Conservation (phyloP, 2,113 vertebrate species). For the Dromiciops gliroides region DNA sequence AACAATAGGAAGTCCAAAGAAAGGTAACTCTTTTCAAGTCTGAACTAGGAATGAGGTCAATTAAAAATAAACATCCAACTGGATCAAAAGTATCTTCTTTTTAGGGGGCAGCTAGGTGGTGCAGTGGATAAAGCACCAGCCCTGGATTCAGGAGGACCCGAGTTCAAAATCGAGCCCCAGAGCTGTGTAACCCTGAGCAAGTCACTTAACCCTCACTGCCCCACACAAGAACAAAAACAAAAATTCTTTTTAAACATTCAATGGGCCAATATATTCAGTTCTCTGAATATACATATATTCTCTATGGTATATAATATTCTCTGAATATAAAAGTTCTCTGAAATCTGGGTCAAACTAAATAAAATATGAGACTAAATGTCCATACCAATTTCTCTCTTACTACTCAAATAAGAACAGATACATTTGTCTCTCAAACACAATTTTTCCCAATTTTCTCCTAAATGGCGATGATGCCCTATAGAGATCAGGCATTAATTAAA, state of each 20-base stretch:
- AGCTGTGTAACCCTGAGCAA: too few relatives aligned
- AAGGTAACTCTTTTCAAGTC: slow-evolving; percentile 32
- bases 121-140: too few relatives aligned
- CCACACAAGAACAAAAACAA: too few relatives aligned
- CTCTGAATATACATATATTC: neutral
- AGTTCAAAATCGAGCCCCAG: too few relatives aligned
- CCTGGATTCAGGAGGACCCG: too few relatives aligned
- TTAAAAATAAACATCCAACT: neutral
- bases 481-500: neutral
- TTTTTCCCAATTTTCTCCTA: neutral
- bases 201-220: too few relatives aligned
- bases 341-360: slow-evolving; percentile 2
- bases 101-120: too few relatives aligned
- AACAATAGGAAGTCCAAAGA: neutral
- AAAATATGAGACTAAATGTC: slow-evolving; percentile 16
- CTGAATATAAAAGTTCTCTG: slow-evolving; percentile 12
- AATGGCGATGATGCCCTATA: neutral
- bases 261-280: neutral
- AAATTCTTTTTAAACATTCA: slow-evolving; percentile 25
- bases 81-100: neutral
- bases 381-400: neutral
- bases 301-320: neutral
- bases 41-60: neutral
- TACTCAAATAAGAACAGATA: neutral
- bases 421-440: neutral